Conservation (phyloP, 2,113 vertebrate species). For the Ornithorhynchus anatinus region DNA sequence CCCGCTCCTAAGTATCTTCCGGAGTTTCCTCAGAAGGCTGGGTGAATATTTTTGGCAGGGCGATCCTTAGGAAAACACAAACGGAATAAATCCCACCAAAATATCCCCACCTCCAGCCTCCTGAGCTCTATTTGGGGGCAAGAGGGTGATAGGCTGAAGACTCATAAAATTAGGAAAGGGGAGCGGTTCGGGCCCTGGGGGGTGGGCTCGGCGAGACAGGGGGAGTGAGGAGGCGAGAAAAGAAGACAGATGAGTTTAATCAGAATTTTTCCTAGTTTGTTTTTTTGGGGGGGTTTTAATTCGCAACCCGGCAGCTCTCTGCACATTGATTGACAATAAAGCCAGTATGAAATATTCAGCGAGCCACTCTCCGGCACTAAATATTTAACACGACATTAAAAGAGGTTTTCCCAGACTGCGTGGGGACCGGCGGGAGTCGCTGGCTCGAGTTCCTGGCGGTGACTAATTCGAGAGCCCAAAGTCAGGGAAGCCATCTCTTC, state of each 20-base stretch:
- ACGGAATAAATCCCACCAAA: too few species aligned
- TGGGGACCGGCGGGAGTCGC: constrained; percentile 67
- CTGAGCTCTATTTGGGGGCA: too few species aligned
- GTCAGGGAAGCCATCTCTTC: constrained; percentile 29
- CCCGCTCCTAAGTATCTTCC: too few species aligned
- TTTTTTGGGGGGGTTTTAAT: too few species aligned
- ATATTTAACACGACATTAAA: constrained; percentile 78
- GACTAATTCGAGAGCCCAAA: constrained; percentile 55
- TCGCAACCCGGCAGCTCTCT: too few species aligned
- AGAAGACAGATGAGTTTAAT: constrained; percentile 57
- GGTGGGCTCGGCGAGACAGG: not conserved
- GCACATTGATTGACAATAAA: constrained; percentile 79
- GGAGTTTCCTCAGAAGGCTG: too few species aligned
- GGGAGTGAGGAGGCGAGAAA: not conserved
- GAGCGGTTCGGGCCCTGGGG: too few species aligned
- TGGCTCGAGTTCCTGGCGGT: constrained; percentile 56
- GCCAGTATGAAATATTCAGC: constrained; percentile 78
- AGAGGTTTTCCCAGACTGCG: constrained; percentile 66
- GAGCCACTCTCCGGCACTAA: constrained; percentile 71
- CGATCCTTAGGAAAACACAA: too few species aligned
- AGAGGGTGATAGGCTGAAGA: too few species aligned
- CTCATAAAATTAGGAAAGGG: too few species aligned
- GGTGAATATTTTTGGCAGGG: too few species aligned
- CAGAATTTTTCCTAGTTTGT: constrained; percentile 35
- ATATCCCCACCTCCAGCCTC: too few species aligned